Conservation (phyloP, 2,888 invertebrate genomes). For the Apotomis betuletana region DNA sequence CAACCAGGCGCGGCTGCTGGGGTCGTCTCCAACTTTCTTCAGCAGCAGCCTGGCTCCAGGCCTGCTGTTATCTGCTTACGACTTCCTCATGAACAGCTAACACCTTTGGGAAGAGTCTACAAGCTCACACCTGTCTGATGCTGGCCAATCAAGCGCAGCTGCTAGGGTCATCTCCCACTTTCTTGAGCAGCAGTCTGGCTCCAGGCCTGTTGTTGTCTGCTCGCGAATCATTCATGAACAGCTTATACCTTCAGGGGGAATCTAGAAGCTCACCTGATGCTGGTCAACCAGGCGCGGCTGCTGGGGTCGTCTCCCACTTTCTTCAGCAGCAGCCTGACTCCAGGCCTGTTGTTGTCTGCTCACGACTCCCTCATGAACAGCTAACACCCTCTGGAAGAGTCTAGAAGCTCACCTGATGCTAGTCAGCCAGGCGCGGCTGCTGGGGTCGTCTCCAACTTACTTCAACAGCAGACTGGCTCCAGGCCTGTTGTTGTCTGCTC, state of each 20-base stretch:
- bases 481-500: constrained; percentile 91
- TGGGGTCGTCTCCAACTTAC: constrained; percentile 95
- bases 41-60: constrained; percentile 92
- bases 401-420: constrained; percentile 85
- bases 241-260: constrained; percentile 86
- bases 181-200: constrained; percentile 91
- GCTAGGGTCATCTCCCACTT: constrained; percentile 96
- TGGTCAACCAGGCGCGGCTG: constrained; percentile 95
- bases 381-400: constrained; percentile 82
- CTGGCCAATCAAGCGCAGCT: constrained; percentile 96
- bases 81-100: background rate
- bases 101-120: no score
- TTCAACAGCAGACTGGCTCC: constrained; percentile 93
- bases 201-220: constrained; percentile 93
- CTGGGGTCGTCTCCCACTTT: constrained; percentile 96
- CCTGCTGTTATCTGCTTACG: constrained; percentile 77
- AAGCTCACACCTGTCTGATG: constrained; percentile 84
- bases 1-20: constrained; percentile 90
- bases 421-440: constrained; percentile 95
- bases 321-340: constrained; percentile 92
- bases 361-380: constrained; percentile 91
- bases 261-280: constrained; percentile 82
- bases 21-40: constrained; percentile 95
- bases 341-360: constrained; percentile 93
- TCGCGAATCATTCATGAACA: constrained; percentile 91